phyloP scores from a whole-genome alignment of 2,113 vertebrate genomes.

The Zonotrichia leucophrys region DNA sequence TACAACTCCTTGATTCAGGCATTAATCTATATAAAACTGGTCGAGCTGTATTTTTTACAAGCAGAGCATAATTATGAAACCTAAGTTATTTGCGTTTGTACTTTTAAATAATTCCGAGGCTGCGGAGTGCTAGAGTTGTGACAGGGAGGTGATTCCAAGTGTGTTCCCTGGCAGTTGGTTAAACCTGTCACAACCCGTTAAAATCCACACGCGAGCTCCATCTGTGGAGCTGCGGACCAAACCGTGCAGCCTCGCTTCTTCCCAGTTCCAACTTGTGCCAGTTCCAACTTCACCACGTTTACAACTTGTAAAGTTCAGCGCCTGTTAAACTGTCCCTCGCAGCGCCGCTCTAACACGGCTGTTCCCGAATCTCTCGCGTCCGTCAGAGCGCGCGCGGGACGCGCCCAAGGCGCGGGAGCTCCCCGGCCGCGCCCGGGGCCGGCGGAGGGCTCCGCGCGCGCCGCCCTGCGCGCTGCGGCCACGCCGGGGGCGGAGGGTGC shows the following conservation, averaged over 20 bases:
- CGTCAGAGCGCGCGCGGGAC: not conserved
- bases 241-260: not conserved
- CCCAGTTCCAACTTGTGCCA: not conserved
- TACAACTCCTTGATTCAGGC: not conserved
- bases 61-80: not conserved
- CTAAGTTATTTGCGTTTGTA: not conserved
- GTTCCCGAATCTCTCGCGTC: fast-evolving
- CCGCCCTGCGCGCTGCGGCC: not conserved
- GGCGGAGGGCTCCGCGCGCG: not conserved
- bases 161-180: not conserved
- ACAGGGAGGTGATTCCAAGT: not conserved
- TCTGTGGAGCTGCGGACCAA: not conserved
- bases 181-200: not conserved
- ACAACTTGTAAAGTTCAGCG: not conserved
- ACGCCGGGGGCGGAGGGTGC: not conserved
- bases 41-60: not conserved
- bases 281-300: not conserved
- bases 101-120: not conserved
- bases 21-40: not conserved
- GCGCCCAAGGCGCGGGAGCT: not conserved
- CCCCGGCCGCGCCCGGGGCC: not conserved
- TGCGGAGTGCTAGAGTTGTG: not conserved
- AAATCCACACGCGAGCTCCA: not conserved
- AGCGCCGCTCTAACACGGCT: fast-evolving
- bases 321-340: fast-evolving